These are phyloP conservation scores for Neomonachus schauinslandi DNA, from an alignment of 2,113 vertebrate species.

Conservation along the genomic window DNA sequence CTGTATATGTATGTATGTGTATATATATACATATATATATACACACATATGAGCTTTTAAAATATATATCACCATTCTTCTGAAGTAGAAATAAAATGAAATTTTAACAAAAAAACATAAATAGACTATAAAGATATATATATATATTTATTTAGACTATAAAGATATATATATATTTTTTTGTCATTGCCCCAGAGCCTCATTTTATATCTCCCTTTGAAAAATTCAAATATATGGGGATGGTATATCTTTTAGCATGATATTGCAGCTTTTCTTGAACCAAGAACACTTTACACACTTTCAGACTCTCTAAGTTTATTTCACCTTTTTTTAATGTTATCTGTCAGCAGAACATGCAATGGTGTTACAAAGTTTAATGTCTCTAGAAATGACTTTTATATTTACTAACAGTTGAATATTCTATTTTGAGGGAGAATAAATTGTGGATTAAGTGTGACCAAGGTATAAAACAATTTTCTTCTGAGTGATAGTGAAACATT, in stretches of 20 bases:
- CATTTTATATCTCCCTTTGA: neutral
- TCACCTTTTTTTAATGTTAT: neutral
- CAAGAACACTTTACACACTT: neutral
- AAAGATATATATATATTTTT: neutral
- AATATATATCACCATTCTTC: neutral
- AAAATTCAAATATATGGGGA: neutral
- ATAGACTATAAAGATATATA: neutral
- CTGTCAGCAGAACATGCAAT: neutral
- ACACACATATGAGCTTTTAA: neutral
- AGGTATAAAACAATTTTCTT: neutral
- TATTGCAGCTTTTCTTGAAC: neutral
- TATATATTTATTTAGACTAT: neutral
- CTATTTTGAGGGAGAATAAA: neutral
- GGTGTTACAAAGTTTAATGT: constrained; percentile 6
- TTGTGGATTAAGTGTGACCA: neutral
- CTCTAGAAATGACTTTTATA: neutral
- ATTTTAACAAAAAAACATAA: neutral
- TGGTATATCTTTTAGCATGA: neutral
- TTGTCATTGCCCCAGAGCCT: neutral
- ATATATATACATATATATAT: neutral
- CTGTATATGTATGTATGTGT: neutral
- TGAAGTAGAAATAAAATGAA: neutral
- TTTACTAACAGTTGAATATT: constrained; percentile 25
- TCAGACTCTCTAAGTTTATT: neutral
- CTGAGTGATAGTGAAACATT: neutral